phyloP scores from a whole-genome alignment of 2,797 vertebrate species.

The Fratercula arctica region DNA sequence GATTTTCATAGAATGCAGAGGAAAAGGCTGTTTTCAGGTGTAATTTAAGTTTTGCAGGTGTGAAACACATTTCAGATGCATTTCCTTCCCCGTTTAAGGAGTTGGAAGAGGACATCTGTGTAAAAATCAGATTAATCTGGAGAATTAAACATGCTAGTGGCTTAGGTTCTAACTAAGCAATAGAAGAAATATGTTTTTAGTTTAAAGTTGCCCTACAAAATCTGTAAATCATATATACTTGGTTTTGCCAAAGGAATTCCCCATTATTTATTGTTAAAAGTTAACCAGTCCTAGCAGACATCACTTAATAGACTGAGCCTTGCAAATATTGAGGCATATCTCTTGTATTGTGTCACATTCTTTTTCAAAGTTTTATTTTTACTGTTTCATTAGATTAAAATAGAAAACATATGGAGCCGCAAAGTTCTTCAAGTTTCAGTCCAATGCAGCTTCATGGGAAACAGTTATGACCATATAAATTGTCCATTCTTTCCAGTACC shows the following conservation, averaged over 20 bases:
- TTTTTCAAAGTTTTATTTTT: neutral
- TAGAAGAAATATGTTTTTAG: neutral
- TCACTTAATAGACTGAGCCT: neutral
- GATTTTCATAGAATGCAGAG: neutral
- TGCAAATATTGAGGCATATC: neutral
- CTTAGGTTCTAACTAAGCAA: neutral
- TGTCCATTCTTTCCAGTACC: slow-evolving; percentile 39
- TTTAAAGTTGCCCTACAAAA: slow-evolving; percentile 5
- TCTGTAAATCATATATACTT: neutral
- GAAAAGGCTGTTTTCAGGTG: neutral
- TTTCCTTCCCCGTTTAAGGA: neutral
- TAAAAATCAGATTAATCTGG: neutral
- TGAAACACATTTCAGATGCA: neutral
- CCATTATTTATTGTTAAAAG: neutral
- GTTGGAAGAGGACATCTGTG: neutral
- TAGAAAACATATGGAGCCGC: slow-evolving; percentile 15
- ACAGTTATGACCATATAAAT: neutral
- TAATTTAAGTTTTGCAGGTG: neutral
- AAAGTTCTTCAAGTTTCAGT: neutral
- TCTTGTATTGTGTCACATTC: neutral
- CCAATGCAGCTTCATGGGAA: neutral
- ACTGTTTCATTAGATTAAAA: neutral
- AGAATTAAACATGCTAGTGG: neutral
- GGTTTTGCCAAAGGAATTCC: slow-evolving; percentile 15
- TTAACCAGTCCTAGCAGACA: neutral